Evolutionary conservation across 2,797 vertebrate genomes (phyloP).

Genomic region (Microctenopoma stevenorrisi): DNA sequence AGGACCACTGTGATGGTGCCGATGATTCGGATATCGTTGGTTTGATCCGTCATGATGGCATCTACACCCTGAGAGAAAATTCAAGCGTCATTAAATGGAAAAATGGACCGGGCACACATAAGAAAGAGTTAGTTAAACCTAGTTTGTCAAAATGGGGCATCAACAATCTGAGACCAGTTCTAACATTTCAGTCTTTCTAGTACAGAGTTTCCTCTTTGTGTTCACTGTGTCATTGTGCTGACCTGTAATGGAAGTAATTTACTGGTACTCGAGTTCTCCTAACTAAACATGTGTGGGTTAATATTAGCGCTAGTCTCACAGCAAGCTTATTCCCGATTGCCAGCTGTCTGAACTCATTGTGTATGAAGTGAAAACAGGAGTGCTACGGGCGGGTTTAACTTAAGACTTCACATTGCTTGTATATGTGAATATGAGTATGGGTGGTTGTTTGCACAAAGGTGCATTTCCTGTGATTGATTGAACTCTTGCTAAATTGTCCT

Average conservation of each 20-base stretch:
- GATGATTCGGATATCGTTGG: conserved; percentile 94
- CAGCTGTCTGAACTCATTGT: no score
- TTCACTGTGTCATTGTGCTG: background rate
- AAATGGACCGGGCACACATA: background rate
- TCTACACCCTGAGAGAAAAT: conserved; percentile 78
- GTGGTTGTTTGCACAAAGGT: background rate
- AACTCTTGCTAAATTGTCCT: no score
- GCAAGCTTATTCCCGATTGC: no score
- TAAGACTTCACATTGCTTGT: background rate
- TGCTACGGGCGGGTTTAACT: background rate
- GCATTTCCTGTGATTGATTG: background rate
- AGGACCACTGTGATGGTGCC: conserved; percentile 94
- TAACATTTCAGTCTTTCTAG: no score
- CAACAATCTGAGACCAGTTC: no score
- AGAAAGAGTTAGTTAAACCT: background rate
- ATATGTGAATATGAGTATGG: background rate
- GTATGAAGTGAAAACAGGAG: no score
- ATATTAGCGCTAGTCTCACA: background rate
- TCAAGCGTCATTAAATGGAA: background rate
- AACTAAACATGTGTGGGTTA: no score
- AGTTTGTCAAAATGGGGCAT: no score
- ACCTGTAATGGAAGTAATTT: background rate
- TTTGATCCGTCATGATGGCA: conserved; percentile 88
- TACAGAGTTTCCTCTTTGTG: background rate
- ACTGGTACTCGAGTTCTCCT: no score